Evolutionary conservation across 2,113 vertebrate genomes (phyloP).

Genomic region (Dasyprocta punctata): DNA sequence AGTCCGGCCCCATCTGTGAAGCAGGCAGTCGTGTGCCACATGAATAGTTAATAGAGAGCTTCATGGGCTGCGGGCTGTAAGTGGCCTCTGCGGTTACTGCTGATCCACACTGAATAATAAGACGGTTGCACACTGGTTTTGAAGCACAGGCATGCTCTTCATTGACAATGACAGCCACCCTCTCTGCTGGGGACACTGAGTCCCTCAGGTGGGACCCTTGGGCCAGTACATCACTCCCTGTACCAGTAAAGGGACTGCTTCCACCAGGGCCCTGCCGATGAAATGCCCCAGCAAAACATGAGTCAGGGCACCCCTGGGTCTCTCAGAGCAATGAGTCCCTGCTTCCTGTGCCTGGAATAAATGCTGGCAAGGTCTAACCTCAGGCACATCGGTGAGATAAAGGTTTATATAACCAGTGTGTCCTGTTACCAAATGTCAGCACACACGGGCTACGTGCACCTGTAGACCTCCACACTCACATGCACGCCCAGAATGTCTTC

Average conservation of each 20-base stretch:
- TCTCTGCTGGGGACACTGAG: neutral
- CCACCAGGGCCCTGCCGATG: no score
- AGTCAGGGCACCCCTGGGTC: accelerated
- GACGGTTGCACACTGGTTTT: neutral
- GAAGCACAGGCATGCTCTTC: neutral
- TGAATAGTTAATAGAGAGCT: neutral
- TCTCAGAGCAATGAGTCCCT: neutral
- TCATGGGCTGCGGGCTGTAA: neutral
- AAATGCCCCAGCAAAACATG: neutral
- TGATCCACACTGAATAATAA: neutral
- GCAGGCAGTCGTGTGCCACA: neutral
- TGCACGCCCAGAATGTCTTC: neutral
- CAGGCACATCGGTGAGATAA: neutral
- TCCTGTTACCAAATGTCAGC: neutral
- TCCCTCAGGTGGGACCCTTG: no score
- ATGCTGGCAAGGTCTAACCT: no score
- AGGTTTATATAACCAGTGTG: neutral
- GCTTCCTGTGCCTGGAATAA: neutral
- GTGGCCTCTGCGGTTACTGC: neutral
- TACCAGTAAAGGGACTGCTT: neutral
- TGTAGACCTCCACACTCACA: no score
- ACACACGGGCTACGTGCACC: no score
- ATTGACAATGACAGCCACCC: neutral
- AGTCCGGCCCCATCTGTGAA: neutral
- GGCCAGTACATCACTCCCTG: neutral